Evolutionary conservation across 2,113 vertebrate species (phyloP), one percentile per base, ranked within the genome.

Genomic region (Mola mola): DNA sequence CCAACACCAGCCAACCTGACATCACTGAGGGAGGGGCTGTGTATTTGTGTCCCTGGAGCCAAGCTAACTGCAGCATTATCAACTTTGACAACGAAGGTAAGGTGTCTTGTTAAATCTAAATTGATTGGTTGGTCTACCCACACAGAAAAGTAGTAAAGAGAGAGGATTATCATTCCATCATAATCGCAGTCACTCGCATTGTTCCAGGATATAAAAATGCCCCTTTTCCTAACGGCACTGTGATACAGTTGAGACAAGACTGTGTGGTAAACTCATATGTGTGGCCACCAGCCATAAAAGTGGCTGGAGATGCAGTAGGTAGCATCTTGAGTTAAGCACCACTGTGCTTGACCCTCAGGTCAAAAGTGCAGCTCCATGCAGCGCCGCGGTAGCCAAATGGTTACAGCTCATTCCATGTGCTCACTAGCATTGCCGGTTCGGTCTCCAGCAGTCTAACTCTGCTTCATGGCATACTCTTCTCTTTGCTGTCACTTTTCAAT

Each of bases 21-120:
- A 69, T 96, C 69, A 88, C 67, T 1, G 93, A 96, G 75, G 94
- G 94, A 12, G 95, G 95, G 22, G 93, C 94, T 0, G 94, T 96
- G 63, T 96, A 90, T 81, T 74, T 90, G 81, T 97, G 95, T 48
- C 92, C 93, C 36, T 94, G 95, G 95, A 83, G 77, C 49, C 67
- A 86, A 62, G 62, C 69, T 3, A 76, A 89, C 66, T 90, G 87
- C 40, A 87, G 56, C 11, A 72, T 78, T 31, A 89, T 96, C 60
- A 57, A 88, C 70, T 95, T 97, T 85, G 95, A 96, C 84, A 81
- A 65, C 62, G 78, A 92, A 90, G 94, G 95, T 94, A 90, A 76
- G 74, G 15, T 20, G 43, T 62, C 69, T 52, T 22, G 50, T 48
- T 72, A 24, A 61, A 55, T 33, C n/a, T 16, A 10, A 10, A 13